phyloP scores from a whole-genome alignment of 1,140 invertebrate species.

The Orius insidiosus region DNA sequence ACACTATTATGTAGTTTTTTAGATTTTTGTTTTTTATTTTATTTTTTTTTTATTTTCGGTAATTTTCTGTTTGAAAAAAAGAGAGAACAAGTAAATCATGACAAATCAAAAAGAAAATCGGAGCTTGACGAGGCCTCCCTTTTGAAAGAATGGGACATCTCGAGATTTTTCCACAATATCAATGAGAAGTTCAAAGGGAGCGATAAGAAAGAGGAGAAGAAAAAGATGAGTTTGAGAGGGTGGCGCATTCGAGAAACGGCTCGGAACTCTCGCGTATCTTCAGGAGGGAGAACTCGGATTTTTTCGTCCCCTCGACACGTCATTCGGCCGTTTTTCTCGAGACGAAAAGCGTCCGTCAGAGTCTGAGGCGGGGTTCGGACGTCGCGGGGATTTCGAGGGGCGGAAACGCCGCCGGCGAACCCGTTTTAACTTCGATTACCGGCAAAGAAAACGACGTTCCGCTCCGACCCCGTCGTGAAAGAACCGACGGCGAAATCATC shows the following conservation, averaged over 20 bases:
- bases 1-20: constrained; percentile 23
- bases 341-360: constrained; percentile 24
- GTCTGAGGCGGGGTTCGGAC: constrained; percentile 17
- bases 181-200: constrained; percentile 27
- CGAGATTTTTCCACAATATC: constrained; percentile 55
- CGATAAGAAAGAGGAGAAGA: constrained; percentile 12
- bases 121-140: constrained; percentile 52
- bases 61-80: constrained; percentile 13
- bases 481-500: constrained; percentile 70
- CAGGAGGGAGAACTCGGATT: constrained; percentile 60
- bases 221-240: constrained; percentile 12
- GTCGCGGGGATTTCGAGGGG: constrained; percentile 13
- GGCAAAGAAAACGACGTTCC: constrained; percentile 14
- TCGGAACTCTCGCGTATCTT: constrained; percentile 37
- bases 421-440: constrained; percentile 43
- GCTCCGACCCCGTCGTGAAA: constrained; percentile 53
- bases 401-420: constrained; percentile 36
- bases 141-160: constrained; percentile 67
- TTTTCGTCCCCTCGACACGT: constrained; percentile 43
- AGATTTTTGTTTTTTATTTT: no score
- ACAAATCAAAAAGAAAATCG: constrained; percentile 21
- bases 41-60: constrained; percentile 13
- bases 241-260: constrained; percentile 19
- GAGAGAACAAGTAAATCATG: constrained; percentile 13
- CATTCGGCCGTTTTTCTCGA: constrained; percentile 51